Evolutionary conservation across 1,140 invertebrate species (phyloP), one percentile per base, ranked within the genome.

Genomic region (Dinoponera quadriceps): DNA sequence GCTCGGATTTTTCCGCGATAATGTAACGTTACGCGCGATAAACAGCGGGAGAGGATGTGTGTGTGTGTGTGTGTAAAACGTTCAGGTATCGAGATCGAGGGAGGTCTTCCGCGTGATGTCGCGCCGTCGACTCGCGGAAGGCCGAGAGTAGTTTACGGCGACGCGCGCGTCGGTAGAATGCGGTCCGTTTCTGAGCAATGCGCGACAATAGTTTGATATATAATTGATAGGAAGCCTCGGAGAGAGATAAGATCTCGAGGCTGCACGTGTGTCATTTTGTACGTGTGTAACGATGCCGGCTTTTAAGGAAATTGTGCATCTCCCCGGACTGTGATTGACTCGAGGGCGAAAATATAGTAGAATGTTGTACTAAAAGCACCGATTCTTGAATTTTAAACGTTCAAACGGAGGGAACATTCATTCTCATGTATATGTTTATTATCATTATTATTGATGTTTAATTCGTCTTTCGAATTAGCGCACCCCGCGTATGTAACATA

Each of bases 151-250:
- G 22, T 54, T 51, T 3, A 63, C 29, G 7, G 44, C 25, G 22
- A 48, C 25, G 18, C 48, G 27, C 29, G n/a, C 48, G 9, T 7
- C 13, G 20, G 16, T 18, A 44, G 49, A 65, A n/a, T 69, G 38
- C 38, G 9, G 51, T 48, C 59, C 44, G 22, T 54, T 57, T 68
- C 55, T 44, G 44, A 57, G 27, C 4, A 27, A n/a, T n/a, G n/a
- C n/a, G 13, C 18, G 51, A 38, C 33, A 44, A 66, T 65, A 66
- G 38, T 11, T 33, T 27, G 60, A 75, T 75, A 54, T 75, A 54
- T 66, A 54, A 77, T 77, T 65, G 74, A 66, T 54, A 38, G 44
- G 27, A 66, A n/a, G 44, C 74, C 48, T 65, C 38, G 74, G n/a
- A 27, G 38, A 60, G 66, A 25, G 66, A 66, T 38, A 77, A 33